Base-by-base conservation (phyloP, 2,797 vertebrate genomes). In the Crenichthys baileyi region DNA sequence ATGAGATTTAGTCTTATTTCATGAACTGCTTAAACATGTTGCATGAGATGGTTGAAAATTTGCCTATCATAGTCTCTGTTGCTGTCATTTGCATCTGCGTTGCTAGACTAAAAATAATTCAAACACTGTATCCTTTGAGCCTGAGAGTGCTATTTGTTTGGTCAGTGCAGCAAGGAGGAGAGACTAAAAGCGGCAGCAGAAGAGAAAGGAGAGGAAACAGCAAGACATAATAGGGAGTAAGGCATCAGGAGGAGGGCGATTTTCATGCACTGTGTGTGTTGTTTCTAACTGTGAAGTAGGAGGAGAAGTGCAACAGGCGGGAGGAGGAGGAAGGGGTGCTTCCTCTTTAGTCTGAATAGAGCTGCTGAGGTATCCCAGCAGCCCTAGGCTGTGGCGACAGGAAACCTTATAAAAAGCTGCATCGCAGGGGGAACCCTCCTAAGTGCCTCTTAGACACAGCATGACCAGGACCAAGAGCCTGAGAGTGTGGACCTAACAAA, bases 81-180 rank as follows among this genome's bases (percentile, higher is more conserved):
- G 75, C 83, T 84, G 81, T 87, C 65, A 95, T 95, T 96, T 95
- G 95, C 94, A 93, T 95, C 87, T 91, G 82, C 70, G 75, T 79
- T 51, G 78, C 48, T 50, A 6, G 79, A 81, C 82, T 83, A 90
- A 92, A 91, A 91, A 90, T 91, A 91, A 78, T 61, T 78, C 72
- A 53, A 88, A 91, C 90, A 85, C 87, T 76, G 82, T 77, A 70
- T 24, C 85, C 79, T 84, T 85, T 89, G 76, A 83, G 76, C 53
- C 70, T 75, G 73, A 79, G 76, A 79, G 53, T 36, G 56, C 77
- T 56, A 65, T 68, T 76, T 76, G 70, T 85, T 87, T 79, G 71
- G 51, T 77, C 72, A 51, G 3, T 83, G 58, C 78, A 65, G 73
- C 36, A 29, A 16, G 80, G 56, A 87, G 77, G 78, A 67, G 83